These are phyloP conservation scores for Eumaeus atala DNA, from an alignment of 1,140 invertebrate species.

Conservation along the genomic window DNA sequence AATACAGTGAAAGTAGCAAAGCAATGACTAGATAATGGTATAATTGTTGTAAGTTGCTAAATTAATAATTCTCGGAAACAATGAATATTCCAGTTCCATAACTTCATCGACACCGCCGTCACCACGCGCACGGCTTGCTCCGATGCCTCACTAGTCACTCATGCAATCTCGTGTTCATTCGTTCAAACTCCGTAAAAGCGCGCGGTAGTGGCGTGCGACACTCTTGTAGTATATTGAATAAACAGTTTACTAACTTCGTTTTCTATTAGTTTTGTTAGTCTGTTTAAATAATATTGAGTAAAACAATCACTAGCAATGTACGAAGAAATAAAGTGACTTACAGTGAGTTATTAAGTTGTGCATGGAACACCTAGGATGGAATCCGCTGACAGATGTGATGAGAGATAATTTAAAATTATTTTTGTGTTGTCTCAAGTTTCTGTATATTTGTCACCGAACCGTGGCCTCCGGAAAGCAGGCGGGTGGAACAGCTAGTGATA, in stretches of 20 bases:
- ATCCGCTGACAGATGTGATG: not conserved
- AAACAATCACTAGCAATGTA: not conserved
- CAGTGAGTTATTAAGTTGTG: conserved; percentile 3
- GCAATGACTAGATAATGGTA: conserved; percentile 50
- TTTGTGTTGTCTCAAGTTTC: too few species aligned
- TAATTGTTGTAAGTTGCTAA: conserved; percentile 38
- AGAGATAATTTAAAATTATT: too few species aligned
- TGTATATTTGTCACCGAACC: conserved; percentile 31
- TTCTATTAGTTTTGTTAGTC: not conserved
- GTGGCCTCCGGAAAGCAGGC: conserved; percentile 43
- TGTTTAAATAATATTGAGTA: not conserved
- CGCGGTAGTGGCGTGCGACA: not conserved
- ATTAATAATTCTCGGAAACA: conserved; percentile 49
- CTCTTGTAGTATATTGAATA: not conserved
- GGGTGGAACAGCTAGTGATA: conserved; percentile 34
- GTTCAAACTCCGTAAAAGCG: not conserved
- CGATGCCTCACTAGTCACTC: too few species aligned
- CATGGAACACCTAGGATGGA: conserved; percentile 4
- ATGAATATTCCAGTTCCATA: conserved; percentile 53
- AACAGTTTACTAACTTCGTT: not conserved
- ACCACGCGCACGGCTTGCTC: conserved; percentile 15
- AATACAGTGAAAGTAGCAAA: conserved; percentile 42
- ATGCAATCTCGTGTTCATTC: not conserved
- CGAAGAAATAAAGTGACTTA: not conserved
- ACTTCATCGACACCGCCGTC: conserved; percentile 25